These are phyloP conservation scores for Montipora cactus DNA, from an alignment of 64 coral and sea anemone species.

Conservation along the genomic window DNA sequence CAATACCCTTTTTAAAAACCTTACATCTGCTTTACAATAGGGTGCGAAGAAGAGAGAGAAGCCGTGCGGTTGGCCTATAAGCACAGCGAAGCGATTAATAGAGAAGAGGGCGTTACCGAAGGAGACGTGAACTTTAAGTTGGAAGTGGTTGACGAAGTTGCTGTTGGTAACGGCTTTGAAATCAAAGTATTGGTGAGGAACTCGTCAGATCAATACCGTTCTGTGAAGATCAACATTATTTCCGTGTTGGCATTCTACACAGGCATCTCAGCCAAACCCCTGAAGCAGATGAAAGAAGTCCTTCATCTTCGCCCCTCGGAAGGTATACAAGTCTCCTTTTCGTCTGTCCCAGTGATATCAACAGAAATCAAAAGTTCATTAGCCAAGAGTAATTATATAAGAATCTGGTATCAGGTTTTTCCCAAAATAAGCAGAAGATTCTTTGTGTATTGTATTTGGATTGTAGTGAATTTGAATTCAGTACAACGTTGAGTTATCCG, in stretches of 20 bases:
- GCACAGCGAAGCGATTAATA: constrained; percentile 17
- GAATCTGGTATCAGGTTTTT: too few relatives aligned
- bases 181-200: constrained; percentile 31
- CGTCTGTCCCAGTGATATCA: not conserved
- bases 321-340: not conserved
- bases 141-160: not conserved
- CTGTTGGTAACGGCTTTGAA: constrained; percentile 33
- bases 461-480: too few relatives aligned
- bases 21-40: not conserved
- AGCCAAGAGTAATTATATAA: too few relatives aligned
- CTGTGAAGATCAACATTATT: constrained; percentile 19
- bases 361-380: too few relatives aligned
- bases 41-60: constrained; percentile 36
- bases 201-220: constrained; percentile 28
- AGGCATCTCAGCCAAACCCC: constrained; percentile 34
- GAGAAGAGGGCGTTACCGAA: constrained; percentile 42
- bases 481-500: too few relatives aligned
- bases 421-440: too few relatives aligned
- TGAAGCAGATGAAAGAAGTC: not conserved
- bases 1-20: too few relatives aligned
- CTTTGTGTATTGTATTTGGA: too few relatives aligned
- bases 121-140: constrained; percentile 48
- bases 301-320: constrained; percentile 10
- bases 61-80: constrained; percentile 60
- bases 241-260: constrained; percentile 58